These are phyloP conservation scores for Heterohyrax brucei DNA, from an alignment of 2,797 vertebrate species.

Conservation along the genomic window DNA sequence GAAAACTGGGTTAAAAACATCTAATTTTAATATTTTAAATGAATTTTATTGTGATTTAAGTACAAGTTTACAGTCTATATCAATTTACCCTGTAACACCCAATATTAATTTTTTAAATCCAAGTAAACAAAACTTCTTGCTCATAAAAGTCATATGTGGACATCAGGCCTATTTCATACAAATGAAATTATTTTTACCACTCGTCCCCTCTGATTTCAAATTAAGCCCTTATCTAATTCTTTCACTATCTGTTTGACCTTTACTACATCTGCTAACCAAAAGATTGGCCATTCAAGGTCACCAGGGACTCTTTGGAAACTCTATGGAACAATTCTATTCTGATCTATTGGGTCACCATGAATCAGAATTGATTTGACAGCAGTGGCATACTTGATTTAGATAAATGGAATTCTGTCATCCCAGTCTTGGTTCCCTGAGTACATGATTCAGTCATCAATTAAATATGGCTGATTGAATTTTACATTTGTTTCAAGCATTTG, in stretches of 20 bases:
- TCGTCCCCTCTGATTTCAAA: background rate
- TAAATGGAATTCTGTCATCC: background rate
- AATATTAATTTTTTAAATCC: background rate
- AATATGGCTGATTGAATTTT: slow-evolving; percentile 37
- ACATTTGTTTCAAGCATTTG: slow-evolving; percentile 30
- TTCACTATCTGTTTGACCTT: background rate
- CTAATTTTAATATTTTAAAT: background rate
- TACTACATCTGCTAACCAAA: too few relatives aligned
- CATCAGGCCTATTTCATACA: background rate
- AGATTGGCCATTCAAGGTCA: too few relatives aligned
- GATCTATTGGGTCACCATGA: too few relatives aligned
- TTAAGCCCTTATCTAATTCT: background rate
- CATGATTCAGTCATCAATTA: background rate
- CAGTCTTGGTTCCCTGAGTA: background rate
- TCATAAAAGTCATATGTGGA: background rate
- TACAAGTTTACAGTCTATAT: background rate
- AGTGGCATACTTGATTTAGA: background rate
- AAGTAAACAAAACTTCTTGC: background rate
- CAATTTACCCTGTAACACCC: too few relatives aligned
- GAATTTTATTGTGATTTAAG: background rate
- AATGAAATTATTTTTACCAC: slow-evolving; percentile 43
- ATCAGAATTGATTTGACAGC: too few relatives aligned
- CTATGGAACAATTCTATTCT: too few relatives aligned
- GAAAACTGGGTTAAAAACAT: slow-evolving; percentile 4
- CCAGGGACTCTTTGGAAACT: too few relatives aligned